phyloP scores from a whole-genome alignment of 2,113 vertebrate species.

The Toxotes chatareus region DNA sequence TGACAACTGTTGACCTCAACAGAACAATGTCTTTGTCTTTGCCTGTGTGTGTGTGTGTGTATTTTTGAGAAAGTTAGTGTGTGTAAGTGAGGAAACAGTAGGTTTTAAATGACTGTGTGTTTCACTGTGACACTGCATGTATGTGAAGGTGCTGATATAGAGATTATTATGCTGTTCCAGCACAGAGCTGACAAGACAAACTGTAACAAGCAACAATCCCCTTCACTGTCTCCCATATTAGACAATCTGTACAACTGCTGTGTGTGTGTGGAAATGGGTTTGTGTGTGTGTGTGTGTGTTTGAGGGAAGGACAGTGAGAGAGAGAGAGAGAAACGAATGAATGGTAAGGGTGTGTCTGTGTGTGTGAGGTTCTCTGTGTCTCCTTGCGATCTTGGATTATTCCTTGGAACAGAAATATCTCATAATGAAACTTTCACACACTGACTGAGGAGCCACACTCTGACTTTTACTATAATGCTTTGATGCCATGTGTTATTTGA shows the following conservation, averaged over 20 bases:
- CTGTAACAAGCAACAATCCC: slow-evolving; percentile 14
- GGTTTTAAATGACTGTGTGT: slow-evolving; percentile 14
- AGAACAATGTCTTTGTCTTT: slow-evolving; percentile 40
- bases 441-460: neutral
- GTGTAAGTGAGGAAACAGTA: neutral
- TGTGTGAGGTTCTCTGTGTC: neutral
- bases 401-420: neutral
- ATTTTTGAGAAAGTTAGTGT: neutral
- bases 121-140: slow-evolving; percentile 8
- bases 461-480: neutral
- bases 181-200: slow-evolving; percentile 22
- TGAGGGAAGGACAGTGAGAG: neutral
- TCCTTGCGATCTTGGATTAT: neutral
- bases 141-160: slow-evolving; percentile 41
- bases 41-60: slow-evolving; percentile 1
- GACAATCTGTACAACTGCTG: neutral
- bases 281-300: neutral
- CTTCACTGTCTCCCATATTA: neutral
- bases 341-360: neutral
- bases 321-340: neutral
- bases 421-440: neutral
- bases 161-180: slow-evolving; percentile 21
- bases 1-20: slow-evolving; percentile 49
- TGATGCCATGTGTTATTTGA: neutral
- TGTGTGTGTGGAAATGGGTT: neutral